Percentiles rank a stretch among this genome's conserved stretches.
These are phyloP conservation scores for Parnassius mnemosyne DNA, from an alignment of 2,888 invertebrate species.

Conservation along the genomic window DNA sequence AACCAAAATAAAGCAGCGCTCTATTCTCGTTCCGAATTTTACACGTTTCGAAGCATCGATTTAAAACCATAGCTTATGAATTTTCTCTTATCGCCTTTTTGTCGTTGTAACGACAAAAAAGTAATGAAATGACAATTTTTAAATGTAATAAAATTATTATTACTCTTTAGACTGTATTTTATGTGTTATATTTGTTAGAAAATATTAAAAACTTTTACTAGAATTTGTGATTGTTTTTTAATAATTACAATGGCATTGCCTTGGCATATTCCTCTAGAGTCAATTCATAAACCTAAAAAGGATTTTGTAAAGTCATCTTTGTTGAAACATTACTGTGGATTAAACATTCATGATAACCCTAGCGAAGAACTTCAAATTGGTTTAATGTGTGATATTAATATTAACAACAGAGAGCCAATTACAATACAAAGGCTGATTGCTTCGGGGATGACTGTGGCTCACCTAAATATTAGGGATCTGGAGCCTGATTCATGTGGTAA, in stretches of 20 bases:
- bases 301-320: slow-evolving; percentile 43
- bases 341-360: slow-evolving; percentile 60
- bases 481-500: slow-evolving; percentile 67
- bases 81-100: no score
- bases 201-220: no score
- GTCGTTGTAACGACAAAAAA: neutral
- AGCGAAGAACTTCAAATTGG: slow-evolving; percentile 69
- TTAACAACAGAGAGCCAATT: slow-evolving; percentile 57
- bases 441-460: slow-evolving; percentile 71
- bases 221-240: neutral
- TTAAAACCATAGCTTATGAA: no score
- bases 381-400: slow-evolving; percentile 70
- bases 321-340: slow-evolving; percentile 60
- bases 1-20: no score
- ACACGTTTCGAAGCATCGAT: no score
- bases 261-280: slow-evolving; percentile 70
- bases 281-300: slow-evolving; percentile 45
- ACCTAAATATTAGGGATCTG: slow-evolving; percentile 65
- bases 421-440: slow-evolving; percentile 69
- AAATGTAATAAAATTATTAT: no score
- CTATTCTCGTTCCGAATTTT: no score
- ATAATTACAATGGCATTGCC: slow-evolving; percentile 56
- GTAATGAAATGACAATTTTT: no score
- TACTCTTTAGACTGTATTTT: no score
- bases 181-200: no score